phyloP scores from a whole-genome alignment of 2,888 invertebrate genomes.

The Lottia scabra region DNA sequence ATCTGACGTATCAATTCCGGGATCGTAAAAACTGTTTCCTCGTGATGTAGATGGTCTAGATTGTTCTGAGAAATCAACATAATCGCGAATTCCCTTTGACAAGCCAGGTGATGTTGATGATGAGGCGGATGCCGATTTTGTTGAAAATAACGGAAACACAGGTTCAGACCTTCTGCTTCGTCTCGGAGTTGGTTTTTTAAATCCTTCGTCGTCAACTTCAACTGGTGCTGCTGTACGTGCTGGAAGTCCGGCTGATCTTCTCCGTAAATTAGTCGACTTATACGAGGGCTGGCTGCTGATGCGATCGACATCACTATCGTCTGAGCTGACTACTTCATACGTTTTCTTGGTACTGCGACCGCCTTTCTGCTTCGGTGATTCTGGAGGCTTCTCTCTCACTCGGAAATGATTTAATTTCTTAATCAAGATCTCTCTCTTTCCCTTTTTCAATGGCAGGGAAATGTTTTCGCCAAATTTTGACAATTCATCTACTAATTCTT shows the following conservation, averaged over 20 bases:
- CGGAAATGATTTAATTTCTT: constrained; percentile 58
- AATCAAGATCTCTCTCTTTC: constrained; percentile 48
- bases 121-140: background rate
- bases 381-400: constrained; percentile 38
- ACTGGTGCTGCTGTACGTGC: constrained; percentile 14
- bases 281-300: background rate
- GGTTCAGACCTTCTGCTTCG: constrained; percentile 16
- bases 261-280: constrained; percentile 19
- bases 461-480: constrained; percentile 51
- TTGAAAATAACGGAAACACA: constrained; percentile 1
- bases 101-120: background rate
- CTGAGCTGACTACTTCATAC: constrained; percentile 30
- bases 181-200: constrained; percentile 23
- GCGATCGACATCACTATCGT: constrained; percentile 31
- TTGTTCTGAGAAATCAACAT: background rate
- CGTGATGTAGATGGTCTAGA: background rate
- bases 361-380: background rate
- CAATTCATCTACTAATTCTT: constrained; percentile 48
- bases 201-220: constrained; percentile 26
- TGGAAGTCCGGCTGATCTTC: constrained; percentile 23
- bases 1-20: constrained; percentile 50
- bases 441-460: constrained; percentile 47
- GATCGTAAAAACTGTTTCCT: constrained; percentile 10
- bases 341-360: background rate
- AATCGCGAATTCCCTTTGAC: background rate